These are phyloP conservation scores for Cheilosia pagana DNA, from an alignment of 2,888 invertebrate genomes.

Conservation along the genomic window DNA sequence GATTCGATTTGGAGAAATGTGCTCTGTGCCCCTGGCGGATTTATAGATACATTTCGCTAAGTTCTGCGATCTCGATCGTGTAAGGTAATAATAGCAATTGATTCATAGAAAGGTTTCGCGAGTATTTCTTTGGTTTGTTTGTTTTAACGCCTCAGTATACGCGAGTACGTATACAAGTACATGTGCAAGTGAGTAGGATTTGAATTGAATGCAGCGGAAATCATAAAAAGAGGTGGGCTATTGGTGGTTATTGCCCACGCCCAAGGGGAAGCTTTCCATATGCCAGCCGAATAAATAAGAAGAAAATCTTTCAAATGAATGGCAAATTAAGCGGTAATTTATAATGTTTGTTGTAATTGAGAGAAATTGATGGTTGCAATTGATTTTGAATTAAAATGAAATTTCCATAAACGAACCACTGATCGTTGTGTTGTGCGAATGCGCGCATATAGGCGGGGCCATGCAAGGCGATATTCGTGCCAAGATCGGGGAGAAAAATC, in stretches of 20 bases:
- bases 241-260: slow-evolving; percentile 58
- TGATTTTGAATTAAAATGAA: slow-evolving; percentile 65
- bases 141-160: slow-evolving; percentile 61
- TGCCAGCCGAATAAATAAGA: background rate
- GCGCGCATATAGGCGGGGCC: background rate
- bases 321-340: slow-evolving; percentile 71
- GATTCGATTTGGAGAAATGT: slow-evolving; percentile 49
- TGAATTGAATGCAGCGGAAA: slow-evolving; percentile 66
- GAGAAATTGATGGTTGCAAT: slow-evolving; percentile 66
- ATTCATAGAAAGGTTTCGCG: slow-evolving; percentile 56
- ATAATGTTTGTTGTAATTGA: slow-evolving; percentile 65
- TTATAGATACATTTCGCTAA: slow-evolving; percentile 53
- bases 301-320: slow-evolving; percentile 30
- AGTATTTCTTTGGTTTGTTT: slow-evolving; percentile 53
- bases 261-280: slow-evolving; percentile 14
- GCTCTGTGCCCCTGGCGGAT: slow-evolving; percentile 26
- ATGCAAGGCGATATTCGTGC: background rate
- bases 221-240: slow-evolving; percentile 49
- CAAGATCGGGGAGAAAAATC: background rate
- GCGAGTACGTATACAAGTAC: background rate
- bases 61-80: slow-evolving; percentile 55
- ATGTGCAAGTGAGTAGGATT: slow-evolving; percentile 54
- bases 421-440: slow-evolving; percentile 8
- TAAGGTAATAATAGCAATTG: slow-evolving; percentile 65
- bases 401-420: slow-evolving; percentile 51